Evolutionary conservation across 2,888 invertebrate species (phyloP).

Genomic region (Ecliptopera silaceata): DNA sequence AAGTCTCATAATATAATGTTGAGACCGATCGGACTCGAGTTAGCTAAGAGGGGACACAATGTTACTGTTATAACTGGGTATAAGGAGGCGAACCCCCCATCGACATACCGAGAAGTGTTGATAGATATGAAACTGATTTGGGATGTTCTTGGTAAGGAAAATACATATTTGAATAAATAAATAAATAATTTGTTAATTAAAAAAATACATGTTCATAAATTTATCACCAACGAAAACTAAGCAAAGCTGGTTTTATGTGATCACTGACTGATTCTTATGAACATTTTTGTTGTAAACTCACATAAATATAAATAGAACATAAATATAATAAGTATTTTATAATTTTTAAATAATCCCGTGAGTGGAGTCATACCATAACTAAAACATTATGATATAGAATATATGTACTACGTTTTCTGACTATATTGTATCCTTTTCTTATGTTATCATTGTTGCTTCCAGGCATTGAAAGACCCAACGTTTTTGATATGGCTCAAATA

Average conservation of each 20-base stretch:
- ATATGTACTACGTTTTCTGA: too few relatives aligned
- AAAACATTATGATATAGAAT: too few relatives aligned
- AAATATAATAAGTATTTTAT: too few relatives aligned
- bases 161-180: too few relatives aligned
- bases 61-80: conserved; percentile 75
- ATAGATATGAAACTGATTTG: conserved; percentile 66
- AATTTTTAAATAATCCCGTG: too few relatives aligned
- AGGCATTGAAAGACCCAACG: conserved; percentile 66
- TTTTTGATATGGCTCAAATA: conserved; percentile 64
- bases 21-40: conserved; percentile 70
- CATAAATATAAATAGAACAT: too few relatives aligned
- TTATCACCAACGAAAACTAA: too few relatives aligned
- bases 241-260: too few relatives aligned
- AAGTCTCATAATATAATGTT: conserved; percentile 76
- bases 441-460: conserved; percentile 32
- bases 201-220: too few relatives aligned
- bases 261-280: neutral
- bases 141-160: conserved; percentile 63
- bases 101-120: conserved; percentile 66
- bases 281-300: too few relatives aligned
- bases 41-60: conserved; percentile 79
- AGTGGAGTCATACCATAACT: too few relatives aligned
- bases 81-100: conserved; percentile 55
- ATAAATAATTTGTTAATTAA: too few relatives aligned
- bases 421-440: neutral